Conservation (phyloP, 1,140 invertebrate genomes). For the Dysdera silvatica region DNA sequence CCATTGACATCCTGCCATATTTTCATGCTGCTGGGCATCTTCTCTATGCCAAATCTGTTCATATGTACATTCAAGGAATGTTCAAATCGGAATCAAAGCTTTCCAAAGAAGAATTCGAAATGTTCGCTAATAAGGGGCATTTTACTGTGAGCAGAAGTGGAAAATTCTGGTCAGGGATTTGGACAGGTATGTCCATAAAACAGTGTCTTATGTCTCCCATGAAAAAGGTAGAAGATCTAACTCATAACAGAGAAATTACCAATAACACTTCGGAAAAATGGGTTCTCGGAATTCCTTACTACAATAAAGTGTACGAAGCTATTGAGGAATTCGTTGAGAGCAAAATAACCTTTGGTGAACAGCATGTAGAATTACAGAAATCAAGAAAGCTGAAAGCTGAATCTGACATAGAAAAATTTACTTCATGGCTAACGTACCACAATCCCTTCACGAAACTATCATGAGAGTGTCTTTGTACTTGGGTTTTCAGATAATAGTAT, state of each 20-base stretch:
- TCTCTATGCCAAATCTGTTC: constrained; percentile 45
- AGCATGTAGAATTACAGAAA: constrained; percentile 17
- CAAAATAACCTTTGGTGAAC: constrained; percentile 4
- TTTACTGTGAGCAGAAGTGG: constrained; percentile 2
- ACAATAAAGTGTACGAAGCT: constrained; percentile 1
- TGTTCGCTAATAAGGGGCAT: neutral
- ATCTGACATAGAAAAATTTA: no score
- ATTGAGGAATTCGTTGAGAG: constrained; percentile 13
- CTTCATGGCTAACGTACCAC: no score
- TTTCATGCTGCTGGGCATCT: constrained; percentile 46
- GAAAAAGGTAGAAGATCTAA: constrained; percentile 41
- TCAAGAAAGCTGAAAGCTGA: constrained; percentile 15
- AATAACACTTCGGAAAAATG: neutral
- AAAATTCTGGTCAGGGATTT: constrained; percentile 20
- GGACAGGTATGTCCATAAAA: constrained; percentile 42
- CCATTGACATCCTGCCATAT: constrained; percentile 44
- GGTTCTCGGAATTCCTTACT: neutral
- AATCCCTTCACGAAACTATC: no score
- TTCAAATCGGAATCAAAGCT: constrained; percentile 28
- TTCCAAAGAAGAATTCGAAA: neutral
- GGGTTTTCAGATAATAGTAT: no score
- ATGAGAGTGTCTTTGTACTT: no score
- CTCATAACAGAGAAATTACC: constrained; percentile 30
- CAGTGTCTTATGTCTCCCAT: constrained; percentile 44
- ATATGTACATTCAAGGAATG: constrained; percentile 47